Conservation (phyloP, 2,113 vertebrate genomes). For the Heloderma charlesbogerti region DNA sequence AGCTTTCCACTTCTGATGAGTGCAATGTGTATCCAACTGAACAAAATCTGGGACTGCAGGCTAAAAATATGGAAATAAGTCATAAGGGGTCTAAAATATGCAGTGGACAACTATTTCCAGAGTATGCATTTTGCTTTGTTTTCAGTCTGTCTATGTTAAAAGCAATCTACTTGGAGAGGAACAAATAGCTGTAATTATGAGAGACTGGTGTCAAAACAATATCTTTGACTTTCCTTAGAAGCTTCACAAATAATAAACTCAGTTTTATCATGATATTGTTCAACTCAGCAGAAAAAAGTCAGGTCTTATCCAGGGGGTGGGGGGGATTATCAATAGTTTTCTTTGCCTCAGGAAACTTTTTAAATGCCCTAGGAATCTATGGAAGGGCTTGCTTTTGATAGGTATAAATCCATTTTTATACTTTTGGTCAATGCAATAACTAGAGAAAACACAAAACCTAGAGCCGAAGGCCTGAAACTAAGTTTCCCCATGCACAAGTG, state of each 20-base stretch:
- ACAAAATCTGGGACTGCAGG: not conserved
- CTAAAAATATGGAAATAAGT: not conserved
- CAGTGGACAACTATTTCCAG: not conserved
- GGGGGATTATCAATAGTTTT: too few relatives aligned
- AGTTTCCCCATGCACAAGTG: not conserved
- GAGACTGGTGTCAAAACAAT: conserved; percentile 27
- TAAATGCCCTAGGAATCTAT: not conserved
- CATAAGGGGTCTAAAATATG: not conserved
- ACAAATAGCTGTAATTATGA: conserved; percentile 35
- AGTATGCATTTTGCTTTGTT: not conserved
- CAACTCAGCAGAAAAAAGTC: accelerated
- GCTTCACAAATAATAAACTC: not conserved
- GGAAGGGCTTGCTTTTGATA: not conserved
- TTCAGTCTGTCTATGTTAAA: conserved; percentile 27
- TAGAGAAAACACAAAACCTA: not conserved
- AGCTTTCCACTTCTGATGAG: not conserved
- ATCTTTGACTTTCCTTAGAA: not conserved
- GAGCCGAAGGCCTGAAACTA: not conserved
- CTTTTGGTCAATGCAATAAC: not conserved
- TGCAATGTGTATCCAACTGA: not conserved
- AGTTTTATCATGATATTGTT: not conserved
- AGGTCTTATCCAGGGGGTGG: not conserved
- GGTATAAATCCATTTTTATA: not conserved
- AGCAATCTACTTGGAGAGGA: not conserved
- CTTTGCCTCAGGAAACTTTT: not conserved